phyloP scores from a whole-genome alignment of 2,113 vertebrate species.

The Mustelus asterias region DNA sequence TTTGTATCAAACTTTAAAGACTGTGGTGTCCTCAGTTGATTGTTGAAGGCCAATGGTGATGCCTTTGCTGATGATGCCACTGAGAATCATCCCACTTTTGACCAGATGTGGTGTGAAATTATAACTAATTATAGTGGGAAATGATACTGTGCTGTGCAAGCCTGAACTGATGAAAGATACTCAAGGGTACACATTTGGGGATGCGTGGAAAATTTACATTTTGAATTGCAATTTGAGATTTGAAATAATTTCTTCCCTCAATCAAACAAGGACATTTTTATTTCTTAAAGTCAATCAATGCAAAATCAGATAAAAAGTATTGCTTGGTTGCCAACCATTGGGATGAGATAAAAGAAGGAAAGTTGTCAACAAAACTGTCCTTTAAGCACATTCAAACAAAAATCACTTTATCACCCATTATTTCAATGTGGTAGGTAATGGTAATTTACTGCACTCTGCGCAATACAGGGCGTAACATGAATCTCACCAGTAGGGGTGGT shows the following conservation, averaged over 20 bases:
- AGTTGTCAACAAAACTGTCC: background rate
- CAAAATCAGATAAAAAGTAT: background rate
- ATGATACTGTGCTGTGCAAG: background rate
- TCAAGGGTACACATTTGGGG: background rate
- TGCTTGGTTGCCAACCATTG: background rate
- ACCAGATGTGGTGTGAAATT: constrained; percentile 35
- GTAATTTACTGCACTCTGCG: too few relatives aligned
- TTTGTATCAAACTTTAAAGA: background rate
- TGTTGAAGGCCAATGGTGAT: constrained; percentile 19
- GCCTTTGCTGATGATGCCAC: constrained; percentile 19
- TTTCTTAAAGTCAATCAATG: background rate
- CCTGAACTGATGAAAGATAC: background rate
- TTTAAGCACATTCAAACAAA: too few relatives aligned
- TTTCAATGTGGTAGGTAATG: too few relatives aligned
- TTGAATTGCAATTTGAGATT: background rate
- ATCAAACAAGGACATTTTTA: background rate
- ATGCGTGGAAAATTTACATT: background rate
- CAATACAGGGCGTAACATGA: too few relatives aligned
- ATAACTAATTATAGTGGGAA: constrained; percentile 30
- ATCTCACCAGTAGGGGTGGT: too few relatives aligned
- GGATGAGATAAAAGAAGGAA: background rate
- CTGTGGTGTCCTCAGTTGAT: background rate
- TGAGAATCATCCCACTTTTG: constrained; percentile 9
- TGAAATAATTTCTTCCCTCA: background rate
- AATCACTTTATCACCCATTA: background rate